Percentiles rank a stretch among this genome's conserved stretches.
These are phyloP conservation scores for Caenorhabditis sp. DNA, from an alignment of 2,888 invertebrate genomes.

Conservation along the genomic window DNA sequence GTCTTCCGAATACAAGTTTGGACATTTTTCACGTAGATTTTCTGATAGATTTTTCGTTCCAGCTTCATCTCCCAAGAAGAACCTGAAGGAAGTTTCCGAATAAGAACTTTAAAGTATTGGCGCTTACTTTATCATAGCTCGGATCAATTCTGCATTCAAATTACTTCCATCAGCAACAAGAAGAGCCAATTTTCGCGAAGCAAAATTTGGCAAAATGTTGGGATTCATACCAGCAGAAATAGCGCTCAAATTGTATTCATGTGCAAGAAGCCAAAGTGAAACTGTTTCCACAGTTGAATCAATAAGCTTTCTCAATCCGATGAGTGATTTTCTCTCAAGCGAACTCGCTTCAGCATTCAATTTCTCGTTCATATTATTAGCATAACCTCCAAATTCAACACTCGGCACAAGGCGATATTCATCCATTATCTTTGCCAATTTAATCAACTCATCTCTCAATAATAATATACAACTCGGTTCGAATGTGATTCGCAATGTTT, in stretches of 20 bases:
- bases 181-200: conserved; percentile 44
- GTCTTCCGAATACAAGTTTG: conserved; percentile 78
- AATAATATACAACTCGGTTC: conserved; percentile 12
- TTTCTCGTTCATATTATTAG: conserved; percentile 17
- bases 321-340: conserved; percentile 69
- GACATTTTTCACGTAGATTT: conserved; percentile 87
- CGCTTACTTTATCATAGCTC: conserved; percentile 53
- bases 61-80: conserved; percentile 91
- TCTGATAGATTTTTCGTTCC: conserved; percentile 89
- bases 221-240: conserved; percentile 52
- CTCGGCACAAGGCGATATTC: conserved; percentile 59
- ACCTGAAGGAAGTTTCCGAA: too few species aligned
- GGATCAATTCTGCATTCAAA: conserved; percentile 49
- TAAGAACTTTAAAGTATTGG: too few species aligned
- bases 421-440: conserved; percentile 47
- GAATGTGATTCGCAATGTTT: conserved; percentile 27
- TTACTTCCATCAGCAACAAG: conserved; percentile 49
- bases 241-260: conserved; percentile 87
- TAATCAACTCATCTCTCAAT: conserved; percentile 34
- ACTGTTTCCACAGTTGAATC: conserved; percentile 82
- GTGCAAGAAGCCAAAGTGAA: conserved; percentile 89
- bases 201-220: conserved; percentile 28
- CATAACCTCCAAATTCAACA: conserved; percentile 26
- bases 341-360: conserved; percentile 54
- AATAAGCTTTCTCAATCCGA: conserved; percentile 72